Evolutionary conservation across 92 coral and sea anemone genomes (phyloP).

Genomic region (Palythoa caribaeorum): DNA sequence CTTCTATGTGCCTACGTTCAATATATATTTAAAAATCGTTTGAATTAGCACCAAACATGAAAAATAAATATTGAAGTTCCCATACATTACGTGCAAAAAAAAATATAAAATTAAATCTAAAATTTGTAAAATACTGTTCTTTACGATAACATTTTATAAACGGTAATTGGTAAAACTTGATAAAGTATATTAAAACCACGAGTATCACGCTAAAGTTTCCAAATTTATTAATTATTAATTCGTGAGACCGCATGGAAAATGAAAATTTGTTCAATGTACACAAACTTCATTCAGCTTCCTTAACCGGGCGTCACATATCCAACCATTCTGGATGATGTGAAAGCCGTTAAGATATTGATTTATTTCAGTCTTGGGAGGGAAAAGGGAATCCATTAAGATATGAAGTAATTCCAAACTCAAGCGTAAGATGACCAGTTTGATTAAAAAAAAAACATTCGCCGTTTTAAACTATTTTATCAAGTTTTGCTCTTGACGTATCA

Average conservation of each 20-base stretch:
- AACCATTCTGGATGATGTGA: neutral
- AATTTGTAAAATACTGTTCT: no score
- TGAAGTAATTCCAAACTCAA: conserved; percentile 6
- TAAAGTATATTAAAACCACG: neutral
- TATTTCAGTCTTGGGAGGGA: neutral
- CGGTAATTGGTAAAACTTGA: neutral
- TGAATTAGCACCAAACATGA: neutral
- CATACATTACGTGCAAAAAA: neutral
- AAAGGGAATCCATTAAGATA: conserved; percentile 25
- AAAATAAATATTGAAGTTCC: neutral
- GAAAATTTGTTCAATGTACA: neutral
- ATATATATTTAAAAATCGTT: neutral
- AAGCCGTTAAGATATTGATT: neutral
- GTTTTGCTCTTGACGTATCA: neutral
- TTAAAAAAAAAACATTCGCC: neutral
- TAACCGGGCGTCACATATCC: neutral
- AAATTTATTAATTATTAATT: no score
- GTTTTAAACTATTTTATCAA: conserved; percentile 22
- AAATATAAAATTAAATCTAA: neutral
- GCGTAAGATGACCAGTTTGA: conserved; percentile 2
- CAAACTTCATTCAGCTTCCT: conserved; percentile 3
- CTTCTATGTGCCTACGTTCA: neutral
- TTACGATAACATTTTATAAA: neutral
- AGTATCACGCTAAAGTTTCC: neutral
- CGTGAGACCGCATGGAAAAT: neutral